Conservation (phyloP, 2,797 vertebrate species). For the Crotalus adamanteus region DNA sequence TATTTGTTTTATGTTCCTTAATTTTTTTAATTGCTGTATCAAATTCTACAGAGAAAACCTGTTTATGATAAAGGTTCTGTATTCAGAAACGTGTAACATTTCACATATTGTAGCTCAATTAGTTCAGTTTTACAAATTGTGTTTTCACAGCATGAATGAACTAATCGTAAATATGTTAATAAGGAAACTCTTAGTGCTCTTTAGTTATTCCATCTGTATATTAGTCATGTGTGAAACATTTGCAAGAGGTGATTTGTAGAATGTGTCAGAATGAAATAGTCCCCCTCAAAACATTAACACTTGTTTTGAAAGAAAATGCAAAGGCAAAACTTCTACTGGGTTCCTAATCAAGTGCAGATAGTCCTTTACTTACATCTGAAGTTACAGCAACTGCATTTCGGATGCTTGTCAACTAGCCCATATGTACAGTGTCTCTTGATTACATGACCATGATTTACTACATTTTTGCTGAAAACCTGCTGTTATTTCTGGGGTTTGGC, state of each 20-base stretch:
- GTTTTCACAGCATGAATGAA: not conserved
- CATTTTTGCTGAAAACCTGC: no score
- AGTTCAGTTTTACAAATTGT: not conserved
- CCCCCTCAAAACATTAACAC: not conserved
- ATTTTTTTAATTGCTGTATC: not conserved
- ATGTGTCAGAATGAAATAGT: not conserved
- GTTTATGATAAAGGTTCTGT: not conserved
- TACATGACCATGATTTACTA: no score
- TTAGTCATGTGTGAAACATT: not conserved
- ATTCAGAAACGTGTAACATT: not conserved
- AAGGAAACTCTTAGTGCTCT: not conserved
- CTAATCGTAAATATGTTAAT: not conserved
- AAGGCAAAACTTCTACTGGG: not conserved
- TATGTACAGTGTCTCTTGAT: no score
- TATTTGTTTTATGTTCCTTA: not conserved
- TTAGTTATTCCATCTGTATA: not conserved
- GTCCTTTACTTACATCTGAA: no score
- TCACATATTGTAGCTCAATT: not conserved
- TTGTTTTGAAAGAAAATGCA: not conserved
- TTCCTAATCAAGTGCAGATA: not conserved
- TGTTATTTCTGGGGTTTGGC: no score
- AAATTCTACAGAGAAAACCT: not conserved
- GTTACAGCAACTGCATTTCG: no score
- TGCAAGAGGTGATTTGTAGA: not conserved
- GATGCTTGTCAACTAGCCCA: no score